These are phyloP conservation scores for Hippasteria phrygiana DNA, from an alignment of 53 echinoderm and acorn worm species.

Conservation along the genomic window DNA sequence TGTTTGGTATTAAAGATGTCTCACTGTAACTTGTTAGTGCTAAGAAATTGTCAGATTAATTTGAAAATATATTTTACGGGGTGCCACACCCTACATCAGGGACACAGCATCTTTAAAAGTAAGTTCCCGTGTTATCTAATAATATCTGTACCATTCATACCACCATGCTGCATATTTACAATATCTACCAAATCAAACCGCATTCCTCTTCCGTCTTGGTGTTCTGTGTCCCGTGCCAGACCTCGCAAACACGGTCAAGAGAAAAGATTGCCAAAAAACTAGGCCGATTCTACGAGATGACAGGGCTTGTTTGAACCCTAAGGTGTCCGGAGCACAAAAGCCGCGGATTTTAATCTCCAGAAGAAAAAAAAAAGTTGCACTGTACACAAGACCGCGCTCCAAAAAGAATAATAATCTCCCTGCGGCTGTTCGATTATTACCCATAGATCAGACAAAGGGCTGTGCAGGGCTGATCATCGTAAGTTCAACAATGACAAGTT, in stretches of 20 bases:
- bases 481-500: conserved; percentile 40
- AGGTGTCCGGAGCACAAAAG: conserved; percentile 34
- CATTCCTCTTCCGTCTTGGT: no score
- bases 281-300: not conserved
- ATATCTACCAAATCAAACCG: no score
- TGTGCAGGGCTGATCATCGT: not conserved
- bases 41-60: no score
- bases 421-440: conserved; percentile 16
- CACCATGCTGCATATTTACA: no score
- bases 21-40: no score
- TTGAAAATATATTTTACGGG: no score
- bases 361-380: conserved; percentile 8
- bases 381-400: conserved; percentile 1
- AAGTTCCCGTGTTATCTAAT: no score
- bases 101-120: no score
- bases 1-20: no score
- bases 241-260: not conserved
- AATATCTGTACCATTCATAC: no score
- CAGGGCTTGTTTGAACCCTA: not conserved
- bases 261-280: not conserved
- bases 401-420: not conserved
- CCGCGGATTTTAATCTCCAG: conserved; percentile 35
- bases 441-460: conserved; percentile 15
- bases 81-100: no score
- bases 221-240: not conserved